Evolutionary conservation across 1,140 invertebrate species (phyloP).

Genomic region (Acromyrmex heyeri): DNA sequence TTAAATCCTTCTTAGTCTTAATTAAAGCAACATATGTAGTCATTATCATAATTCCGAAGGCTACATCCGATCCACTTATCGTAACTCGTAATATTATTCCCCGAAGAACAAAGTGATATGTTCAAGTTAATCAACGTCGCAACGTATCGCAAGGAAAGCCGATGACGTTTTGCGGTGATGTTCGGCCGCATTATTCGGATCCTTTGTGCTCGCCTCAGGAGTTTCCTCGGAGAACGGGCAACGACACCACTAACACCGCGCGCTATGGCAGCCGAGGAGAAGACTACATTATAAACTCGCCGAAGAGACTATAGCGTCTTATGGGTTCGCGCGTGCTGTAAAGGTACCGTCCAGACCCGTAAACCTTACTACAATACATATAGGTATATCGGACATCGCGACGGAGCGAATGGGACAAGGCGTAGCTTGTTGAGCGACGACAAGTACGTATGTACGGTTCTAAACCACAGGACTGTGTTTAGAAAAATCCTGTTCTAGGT

Average conservation of each 20-base stretch:
- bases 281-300: slow-evolving; percentile 59
- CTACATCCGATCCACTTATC: slow-evolving; percentile 20
- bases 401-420: neutral
- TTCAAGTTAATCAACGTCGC: slow-evolving; percentile 38
- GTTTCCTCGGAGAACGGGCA: slow-evolving; percentile 52
- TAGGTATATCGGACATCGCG: neutral
- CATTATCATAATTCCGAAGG: slow-evolving; percentile 30
- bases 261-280: slow-evolving; percentile 46
- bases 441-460: slow-evolving; percentile 15
- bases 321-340: slow-evolving; percentile 23
- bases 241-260: slow-evolving; percentile 46
- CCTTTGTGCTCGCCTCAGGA: slow-evolving; percentile 53
- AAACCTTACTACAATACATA: slow-evolving; percentile 10
- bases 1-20: neutral
- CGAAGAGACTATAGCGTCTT: slow-evolving; percentile 55
- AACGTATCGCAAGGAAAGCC: slow-evolving; percentile 37
- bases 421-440: neutral
- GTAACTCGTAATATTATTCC: slow-evolving; percentile 6
- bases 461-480: neutral
- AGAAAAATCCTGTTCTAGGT: neutral
- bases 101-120: neutral
- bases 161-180: slow-evolving; percentile 47
- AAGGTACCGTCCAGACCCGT: slow-evolving; percentile 54
- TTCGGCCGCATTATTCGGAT: slow-evolving; percentile 50
- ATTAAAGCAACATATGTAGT: neutral